These are phyloP conservation scores for Mustelus asterias DNA, from an alignment of 2,113 vertebrate genomes.

Conservation along the genomic window DNA sequence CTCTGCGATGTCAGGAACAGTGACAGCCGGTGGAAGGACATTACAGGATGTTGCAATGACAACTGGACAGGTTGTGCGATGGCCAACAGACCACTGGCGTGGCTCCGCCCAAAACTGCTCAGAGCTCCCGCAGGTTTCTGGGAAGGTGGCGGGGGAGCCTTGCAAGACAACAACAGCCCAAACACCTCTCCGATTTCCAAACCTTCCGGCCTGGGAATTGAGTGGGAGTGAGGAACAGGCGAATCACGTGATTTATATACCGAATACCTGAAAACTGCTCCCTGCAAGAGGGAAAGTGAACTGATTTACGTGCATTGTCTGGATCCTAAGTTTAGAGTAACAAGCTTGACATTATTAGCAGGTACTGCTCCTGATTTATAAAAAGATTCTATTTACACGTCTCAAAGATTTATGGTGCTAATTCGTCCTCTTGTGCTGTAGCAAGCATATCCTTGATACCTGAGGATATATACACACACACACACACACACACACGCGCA, in stretches of 20 bases:
- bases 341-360: not conserved
- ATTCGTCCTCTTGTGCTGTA: not conserved
- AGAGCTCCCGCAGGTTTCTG: too few species aligned
- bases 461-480: not conserved
- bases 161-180: not conserved
- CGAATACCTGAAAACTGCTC: not conserved
- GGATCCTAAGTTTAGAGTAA: not conserved
- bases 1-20: too few species aligned
- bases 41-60: not conserved
- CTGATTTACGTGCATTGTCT: not conserved
- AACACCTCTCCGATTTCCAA: not conserved
- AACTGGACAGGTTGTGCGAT: not conserved
- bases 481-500: not conserved
- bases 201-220: not conserved
- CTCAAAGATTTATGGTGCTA: not conserved
- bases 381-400: slow-evolving; percentile 23
- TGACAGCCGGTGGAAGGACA: not conserved
- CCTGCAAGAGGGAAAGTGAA: not conserved
- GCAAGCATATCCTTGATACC: not conserved
- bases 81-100: not conserved
- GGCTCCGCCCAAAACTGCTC: not conserved
- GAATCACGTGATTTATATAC: not conserved
- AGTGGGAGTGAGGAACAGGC: not conserved
- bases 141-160: not conserved
- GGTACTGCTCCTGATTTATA: not conserved